Conservation (phyloP, 2,888 invertebrate species). For the Cerceris ruficornis region DNA sequence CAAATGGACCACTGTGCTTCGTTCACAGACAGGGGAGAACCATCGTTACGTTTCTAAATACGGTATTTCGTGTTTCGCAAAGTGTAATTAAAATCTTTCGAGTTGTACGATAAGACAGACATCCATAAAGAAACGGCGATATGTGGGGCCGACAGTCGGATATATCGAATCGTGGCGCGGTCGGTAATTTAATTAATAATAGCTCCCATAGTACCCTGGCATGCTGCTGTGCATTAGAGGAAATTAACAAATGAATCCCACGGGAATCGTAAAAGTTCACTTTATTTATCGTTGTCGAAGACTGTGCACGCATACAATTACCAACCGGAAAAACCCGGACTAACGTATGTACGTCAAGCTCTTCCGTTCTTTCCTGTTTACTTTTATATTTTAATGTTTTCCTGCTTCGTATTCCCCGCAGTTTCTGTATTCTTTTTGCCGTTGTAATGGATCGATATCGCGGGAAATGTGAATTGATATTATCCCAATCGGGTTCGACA, state of each 20-base stretch:
- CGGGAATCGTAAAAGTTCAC: conserved; percentile 53
- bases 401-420: too few species aligned
- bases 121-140: conserved; percentile 9
- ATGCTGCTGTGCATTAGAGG: conserved; percentile 63
- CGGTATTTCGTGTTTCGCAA: not conserved
- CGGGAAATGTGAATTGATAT: not conserved
- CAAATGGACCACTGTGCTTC: too few species aligned
- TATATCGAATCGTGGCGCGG: conserved; percentile 34
- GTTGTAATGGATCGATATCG: not conserved
- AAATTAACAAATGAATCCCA: conserved; percentile 71
- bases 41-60: not conserved
- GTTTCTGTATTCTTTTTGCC: too few species aligned
- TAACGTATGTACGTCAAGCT: conserved; percentile 2
- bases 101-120: not conserved
- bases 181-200: conserved; percentile 70
- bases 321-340: conserved; percentile 5
- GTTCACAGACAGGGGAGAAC: not conserved
- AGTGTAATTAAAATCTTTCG: not conserved
- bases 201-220: conserved; percentile 49
- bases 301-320: conserved; percentile 13
- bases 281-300: conserved; percentile 67
- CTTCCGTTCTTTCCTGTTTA: not conserved
- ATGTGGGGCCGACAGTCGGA: not conserved
- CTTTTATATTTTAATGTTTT: not conserved
- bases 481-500: conserved; percentile 1